Base-by-base conservation (phyloP, 2,888 invertebrate genomes). In the Apoderus coryli region DNA sequence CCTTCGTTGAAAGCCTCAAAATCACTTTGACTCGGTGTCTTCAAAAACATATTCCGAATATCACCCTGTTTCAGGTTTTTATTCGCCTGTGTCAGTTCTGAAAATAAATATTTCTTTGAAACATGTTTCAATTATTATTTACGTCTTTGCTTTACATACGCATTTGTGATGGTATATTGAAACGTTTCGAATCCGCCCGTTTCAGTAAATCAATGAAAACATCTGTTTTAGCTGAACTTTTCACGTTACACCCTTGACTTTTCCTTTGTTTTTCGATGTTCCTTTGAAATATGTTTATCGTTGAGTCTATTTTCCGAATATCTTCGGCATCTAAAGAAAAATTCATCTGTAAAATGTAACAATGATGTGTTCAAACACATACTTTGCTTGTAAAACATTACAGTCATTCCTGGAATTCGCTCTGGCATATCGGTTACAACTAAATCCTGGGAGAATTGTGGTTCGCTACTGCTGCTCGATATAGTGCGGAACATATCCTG, bases 11-110 rank as follows among this genome's bases (percentile, higher is more conserved):
- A n/a, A n/a, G n/a, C n/a, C 16, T 32, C 13, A 27, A 40, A 60
- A 35, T 54, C 59, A 10, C 61, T 54, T 16, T 59, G 43, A 49
- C 62, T 63, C 2, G 61, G 62, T 29, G 64, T 59, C 45, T 52
- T 64, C 35, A 60, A 57, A 9, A 71, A 70, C 36, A 71, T 55
- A 27, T 63, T 61, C 47, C 70, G 54, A 15, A 72, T 69, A 34
- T 72, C 70, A 1, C 64, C 60, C 46, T 67, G 57, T 42, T 54
- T 56, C 49, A 53, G 54, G 59, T 50, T 61, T 41, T 40, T 48
- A 24, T 41, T 40, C 10, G 27, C 16, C 25, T 37, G 25, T 2
- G 25, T 29, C 22, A 23, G 11, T 14, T 15, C 26, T 29, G 11
- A 22, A 32, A 16, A 25, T 27, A 22, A 26, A 26, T 6, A 10